These are phyloP conservation scores for Oxygymnocypris stewartii DNA, from an alignment of 2,113 vertebrate genomes.

Conservation along the genomic window DNA sequence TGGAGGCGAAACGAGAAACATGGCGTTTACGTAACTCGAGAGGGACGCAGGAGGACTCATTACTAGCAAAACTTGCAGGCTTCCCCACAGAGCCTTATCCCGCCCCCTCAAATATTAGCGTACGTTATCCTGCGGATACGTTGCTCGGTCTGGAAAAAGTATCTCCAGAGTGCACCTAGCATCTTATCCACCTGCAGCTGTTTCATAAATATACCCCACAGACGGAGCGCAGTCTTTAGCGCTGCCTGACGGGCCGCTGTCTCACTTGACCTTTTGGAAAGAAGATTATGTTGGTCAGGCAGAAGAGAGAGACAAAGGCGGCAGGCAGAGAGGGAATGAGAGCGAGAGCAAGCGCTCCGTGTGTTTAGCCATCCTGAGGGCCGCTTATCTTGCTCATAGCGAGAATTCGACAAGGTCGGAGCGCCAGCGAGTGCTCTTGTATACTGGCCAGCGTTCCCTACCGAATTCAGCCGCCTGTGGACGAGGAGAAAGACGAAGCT, in stretches of 20 bases:
- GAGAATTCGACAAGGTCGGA: conserved; percentile 68
- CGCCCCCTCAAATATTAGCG: conserved; percentile 44
- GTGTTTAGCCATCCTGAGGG: conserved; percentile 65
- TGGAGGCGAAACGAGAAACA: conserved; percentile 39
- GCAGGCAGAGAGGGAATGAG: conserved; percentile 10
- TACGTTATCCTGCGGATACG: conserved; percentile 39
- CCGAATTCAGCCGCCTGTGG: conserved; percentile 47
- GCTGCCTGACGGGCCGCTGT: conserved; percentile 50
- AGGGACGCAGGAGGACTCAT: conserved; percentile 39
- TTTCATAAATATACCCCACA: conserved; percentile 59
- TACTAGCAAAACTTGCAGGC: conserved; percentile 22
- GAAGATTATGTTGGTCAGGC: conserved; percentile 65
- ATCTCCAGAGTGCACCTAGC: conserved; percentile 37
- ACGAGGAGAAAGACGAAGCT: too few species aligned
- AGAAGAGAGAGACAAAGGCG: conserved; percentile 30
- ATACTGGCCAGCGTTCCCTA: conserved; percentile 56
- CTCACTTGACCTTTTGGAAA: conserved; percentile 67
- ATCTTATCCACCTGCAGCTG: conserved; percentile 58
- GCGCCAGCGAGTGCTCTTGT: conserved; percentile 57
- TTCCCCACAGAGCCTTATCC: conserved; percentile 31
- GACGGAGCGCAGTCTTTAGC: conserved; percentile 15
- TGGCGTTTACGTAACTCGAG: conserved; percentile 26
- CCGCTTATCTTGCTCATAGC: conserved; percentile 67
- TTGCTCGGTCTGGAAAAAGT: conserved; percentile 15
- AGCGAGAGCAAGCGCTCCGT: conserved; percentile 42